phyloP scores from a whole-genome alignment of 2,113 vertebrate species.

The Cricetomys ansorgei region DNA sequence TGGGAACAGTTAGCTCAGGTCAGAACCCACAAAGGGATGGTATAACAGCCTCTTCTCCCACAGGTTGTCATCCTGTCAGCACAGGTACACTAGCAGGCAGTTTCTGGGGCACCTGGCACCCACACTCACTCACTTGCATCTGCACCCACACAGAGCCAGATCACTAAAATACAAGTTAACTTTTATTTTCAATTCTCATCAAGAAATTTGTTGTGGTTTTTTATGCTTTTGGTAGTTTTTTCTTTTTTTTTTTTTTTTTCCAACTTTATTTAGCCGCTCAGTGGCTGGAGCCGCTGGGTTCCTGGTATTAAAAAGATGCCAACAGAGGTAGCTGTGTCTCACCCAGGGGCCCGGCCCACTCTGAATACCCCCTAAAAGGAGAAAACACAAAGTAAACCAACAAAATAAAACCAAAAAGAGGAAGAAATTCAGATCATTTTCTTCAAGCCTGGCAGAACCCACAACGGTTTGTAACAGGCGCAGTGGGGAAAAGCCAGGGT shows the following conservation, averaged over 20 bases:
- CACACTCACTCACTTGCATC: slow-evolving; percentile 20
- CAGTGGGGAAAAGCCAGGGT: slow-evolving; percentile 82
- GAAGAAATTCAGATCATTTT: slow-evolving; percentile 81
- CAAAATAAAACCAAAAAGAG: slow-evolving; percentile 82
- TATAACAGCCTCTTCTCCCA: not conserved
- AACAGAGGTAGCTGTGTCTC: slow-evolving; percentile 93
- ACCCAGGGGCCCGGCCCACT: slow-evolving; percentile 88
- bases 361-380: slow-evolving; percentile 82
- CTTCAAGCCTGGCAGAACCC: slow-evolving; percentile 85
- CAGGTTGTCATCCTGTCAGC: not conserved
- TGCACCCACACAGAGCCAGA: slow-evolving; percentile 72
- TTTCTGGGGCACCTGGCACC: not conserved
- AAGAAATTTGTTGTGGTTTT: slow-evolving; percentile 84
- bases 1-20: not conserved
- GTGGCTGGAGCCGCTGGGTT: slow-evolving; percentile 90
- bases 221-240: slow-evolving; percentile 80
- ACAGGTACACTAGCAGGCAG: not conserved
- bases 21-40: not conserved
- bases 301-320: slow-evolving; percentile 92
- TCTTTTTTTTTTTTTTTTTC: slow-evolving; percentile 78
- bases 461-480: slow-evolving; percentile 87
- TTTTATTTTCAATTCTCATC: slow-evolving; percentile 89
- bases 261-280: slow-evolving; percentile 80
- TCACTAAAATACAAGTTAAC: slow-evolving; percentile 90
- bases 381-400: slow-evolving; percentile 89